Evolutionary conservation across 1,140 invertebrate species (phyloP), one percentile per base, ranked within the genome.

Genomic region (Adoxophyes honmai): DNA sequence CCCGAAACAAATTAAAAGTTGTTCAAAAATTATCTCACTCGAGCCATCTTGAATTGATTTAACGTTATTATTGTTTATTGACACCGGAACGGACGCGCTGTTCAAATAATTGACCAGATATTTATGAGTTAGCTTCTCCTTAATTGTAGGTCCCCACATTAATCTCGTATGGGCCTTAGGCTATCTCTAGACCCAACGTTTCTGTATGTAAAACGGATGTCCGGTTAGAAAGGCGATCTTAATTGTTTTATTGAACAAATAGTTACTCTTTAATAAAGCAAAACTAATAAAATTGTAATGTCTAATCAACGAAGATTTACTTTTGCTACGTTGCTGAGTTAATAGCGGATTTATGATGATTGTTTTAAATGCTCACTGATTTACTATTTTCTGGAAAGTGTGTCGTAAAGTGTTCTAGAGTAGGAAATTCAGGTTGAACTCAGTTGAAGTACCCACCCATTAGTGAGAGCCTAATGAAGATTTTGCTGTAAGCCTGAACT

Each of bases 191-290:
- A 57, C 36, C 44, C 37, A 57, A 52, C 51, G 16, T 34, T 21
- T 54, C 52, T 59, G 35, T 54, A 53, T 48, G 48, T 63, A 57
- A 63, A 63, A 61, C 70, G 68, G 71, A 71, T 59, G 62, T 71
- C 71, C 66, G 71, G 18, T 51, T 28, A 63, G 66, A 74, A 68
- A 71, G 66, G 60, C 54, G 56, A 18, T 35, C 39, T 64, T 28
- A 65, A 71, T 71, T 69, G 62, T 71, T 69, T 64, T 71, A 66
- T 62, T 58, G 37, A 51, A 62, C 64, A 69, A 63, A 64, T 58
- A 55, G 33, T 55, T 28, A 28, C 21, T 21, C 21, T 48, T 48
- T 48, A 48, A 21, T 48, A 6, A 28, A 48, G 28, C 11, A 53
- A 38, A n/a, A 36, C 33, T 13, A 28, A 13, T 48, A 11, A 48